phyloP scores from a whole-genome alignment of 2,888 invertebrate species.

The Xanthia togata region DNA sequence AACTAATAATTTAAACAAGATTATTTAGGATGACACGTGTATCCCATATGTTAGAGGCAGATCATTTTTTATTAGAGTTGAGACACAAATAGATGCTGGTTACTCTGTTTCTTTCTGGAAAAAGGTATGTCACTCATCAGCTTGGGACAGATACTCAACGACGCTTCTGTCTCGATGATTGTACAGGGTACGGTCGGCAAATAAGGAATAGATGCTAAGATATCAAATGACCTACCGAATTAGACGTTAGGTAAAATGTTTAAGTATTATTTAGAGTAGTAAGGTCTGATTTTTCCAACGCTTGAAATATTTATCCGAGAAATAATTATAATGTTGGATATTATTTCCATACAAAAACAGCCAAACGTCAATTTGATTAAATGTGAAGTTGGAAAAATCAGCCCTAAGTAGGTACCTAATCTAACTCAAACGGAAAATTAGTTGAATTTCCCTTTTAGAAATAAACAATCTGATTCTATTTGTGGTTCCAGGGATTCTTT shows the following conservation, averaged over 20 bases:
- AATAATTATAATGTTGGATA: background rate
- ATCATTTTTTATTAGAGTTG: slow-evolving; percentile 61
- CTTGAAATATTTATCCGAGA: background rate
- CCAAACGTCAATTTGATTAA: background rate
- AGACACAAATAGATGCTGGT: slow-evolving; percentile 65
- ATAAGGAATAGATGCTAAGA: slow-evolving; percentile 21
- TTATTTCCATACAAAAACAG: background rate
- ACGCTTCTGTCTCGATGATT: slow-evolving; percentile 61
- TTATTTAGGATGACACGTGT: slow-evolving; percentile 59
- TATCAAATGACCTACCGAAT: slow-evolving; percentile 36
- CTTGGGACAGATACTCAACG: slow-evolving; percentile 56
- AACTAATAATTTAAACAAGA: slow-evolving; percentile 45
- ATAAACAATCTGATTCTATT: background rate
- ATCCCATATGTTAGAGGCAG: slow-evolving; percentile 54
- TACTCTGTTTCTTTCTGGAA: slow-evolving; percentile 62
- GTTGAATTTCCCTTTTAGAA: background rate
- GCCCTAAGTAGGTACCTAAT: background rate
- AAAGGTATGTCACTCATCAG: slow-evolving; percentile 72
- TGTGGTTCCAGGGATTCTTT: background rate
- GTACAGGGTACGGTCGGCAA: slow-evolving; percentile 54
- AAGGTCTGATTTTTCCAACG: background rate
- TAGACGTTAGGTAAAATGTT: background rate
- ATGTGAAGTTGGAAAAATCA: background rate
- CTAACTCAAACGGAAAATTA: background rate
- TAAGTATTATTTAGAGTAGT: background rate